These are phyloP conservation scores for Pyrrhia umbra DNA, from an alignment of 2,888 invertebrate species.

Conservation along the genomic window DNA sequence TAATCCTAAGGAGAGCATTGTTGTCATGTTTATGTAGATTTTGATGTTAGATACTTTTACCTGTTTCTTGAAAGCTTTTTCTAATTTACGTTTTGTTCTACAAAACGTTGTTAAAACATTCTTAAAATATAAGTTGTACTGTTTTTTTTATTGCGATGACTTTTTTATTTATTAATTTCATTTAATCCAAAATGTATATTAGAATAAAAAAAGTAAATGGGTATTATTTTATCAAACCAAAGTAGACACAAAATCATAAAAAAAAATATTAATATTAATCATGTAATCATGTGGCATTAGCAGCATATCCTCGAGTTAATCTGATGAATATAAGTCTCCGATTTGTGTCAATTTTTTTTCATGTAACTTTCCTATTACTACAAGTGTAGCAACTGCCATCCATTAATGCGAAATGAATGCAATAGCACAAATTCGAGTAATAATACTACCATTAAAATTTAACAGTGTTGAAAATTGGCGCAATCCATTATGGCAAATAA, in stretches of 20 bases:
- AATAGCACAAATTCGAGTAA: constrained; percentile 51
- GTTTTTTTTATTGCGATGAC: too few species aligned
- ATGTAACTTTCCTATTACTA: constrained; percentile 18
- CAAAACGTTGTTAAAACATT: background rate
- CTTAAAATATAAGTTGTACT: too few species aligned
- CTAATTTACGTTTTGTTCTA: background rate
- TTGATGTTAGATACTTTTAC: constrained; percentile 30
- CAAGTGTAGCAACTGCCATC: constrained; percentile 32
- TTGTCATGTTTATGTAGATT: constrained; percentile 42
- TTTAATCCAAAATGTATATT: too few species aligned
- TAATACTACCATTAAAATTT: constrained; percentile 69
- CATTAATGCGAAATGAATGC: constrained; percentile 47
- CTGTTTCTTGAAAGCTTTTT: constrained; percentile 8
- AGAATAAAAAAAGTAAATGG: too few species aligned
- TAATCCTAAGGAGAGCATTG: constrained; percentile 37
- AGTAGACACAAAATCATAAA: too few species aligned
- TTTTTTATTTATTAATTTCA: background rate
- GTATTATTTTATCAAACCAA: too few species aligned
- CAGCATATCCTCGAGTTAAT: too few species aligned
- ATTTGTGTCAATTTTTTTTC: constrained; percentile 10
- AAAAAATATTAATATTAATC: too few species aligned
- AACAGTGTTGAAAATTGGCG: constrained; percentile 71
- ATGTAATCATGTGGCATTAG: too few species aligned
- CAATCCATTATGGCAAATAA: constrained; percentile 76
- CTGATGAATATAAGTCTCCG: background rate